Evolutionary conservation across 1,140 invertebrate species (phyloP), one percentile per base, ranked within the genome.

Genomic region (Thaumetopoea pityocampa): DNA sequence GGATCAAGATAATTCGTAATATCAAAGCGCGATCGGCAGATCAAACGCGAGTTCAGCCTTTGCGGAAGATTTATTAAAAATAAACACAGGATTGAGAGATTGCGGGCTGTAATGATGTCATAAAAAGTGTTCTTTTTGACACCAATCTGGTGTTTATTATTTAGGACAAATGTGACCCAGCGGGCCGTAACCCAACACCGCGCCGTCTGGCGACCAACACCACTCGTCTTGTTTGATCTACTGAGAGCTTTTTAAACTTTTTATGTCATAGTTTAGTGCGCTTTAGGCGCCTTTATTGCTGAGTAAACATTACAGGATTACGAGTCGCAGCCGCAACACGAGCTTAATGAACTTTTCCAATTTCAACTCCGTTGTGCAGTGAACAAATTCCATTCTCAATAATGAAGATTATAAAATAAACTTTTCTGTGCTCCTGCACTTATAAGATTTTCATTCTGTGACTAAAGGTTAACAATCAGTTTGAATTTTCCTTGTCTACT

Each of bases 201-300:
- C 45, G 56, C 69, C 74, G 74, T 60, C 69, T 77, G 76, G 55
- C 63, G 60, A 68, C 67, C 64, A 65, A 67, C 70, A 73, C 69
- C 58, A 65, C 70, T 70, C 68, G 38, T 63, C 55, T 72, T 83
- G 79, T 83, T 83, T 83, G 79, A 83, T 83, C 79, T 83, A 80
- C 79, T 78, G 73, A 79, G 76, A 83, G 79, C 76, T 80, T 83
- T 83, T 83, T 80, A 83, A 80, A 78, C 70, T 79, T 83, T 83
- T 83, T 80, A 83, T 83, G 73, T 77, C 79, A 71, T 76, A 80
- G 66, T 80, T 80, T 77, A 80, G 68, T 74, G 63, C 54, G 64
- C 51, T 72, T 72, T 77, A 77, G 62, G 64, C 67, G 71, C 65
- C 66, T 80, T 80, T 80, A 83, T 71, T 77, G 79, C 62, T 79